Evolutionary conservation across 2,797 vertebrate genomes (phyloP).

Genomic region (Acanthurus lineatus): DNA sequence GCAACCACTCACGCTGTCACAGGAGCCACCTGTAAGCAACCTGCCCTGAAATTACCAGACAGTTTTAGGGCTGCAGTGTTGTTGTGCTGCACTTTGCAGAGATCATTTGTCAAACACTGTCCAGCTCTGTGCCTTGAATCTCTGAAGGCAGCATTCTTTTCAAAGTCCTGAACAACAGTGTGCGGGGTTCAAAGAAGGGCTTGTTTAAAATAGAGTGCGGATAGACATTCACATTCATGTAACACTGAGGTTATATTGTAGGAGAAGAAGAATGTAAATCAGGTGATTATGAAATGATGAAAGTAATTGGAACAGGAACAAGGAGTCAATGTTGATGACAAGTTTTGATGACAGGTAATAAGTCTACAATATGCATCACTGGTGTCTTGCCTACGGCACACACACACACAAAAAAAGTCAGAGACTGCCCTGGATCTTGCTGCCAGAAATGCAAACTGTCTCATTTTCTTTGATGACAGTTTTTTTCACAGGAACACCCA

Average conservation of each 20-base stretch:
- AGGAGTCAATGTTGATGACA: not conserved
- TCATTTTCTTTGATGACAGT: constrained; percentile 24
- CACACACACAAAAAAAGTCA: not conserved
- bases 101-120: constrained; percentile 52
- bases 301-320: not conserved
- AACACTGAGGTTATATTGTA: not conserved
- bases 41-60: constrained; percentile 38
- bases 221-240: not conserved
- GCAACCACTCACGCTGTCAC: constrained; percentile 36
- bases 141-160: constrained; percentile 11
- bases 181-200: not conserved
- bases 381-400: constrained; percentile 2
- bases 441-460: constrained; percentile 33
- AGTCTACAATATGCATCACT: not conserved
- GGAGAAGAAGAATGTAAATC: not conserved
- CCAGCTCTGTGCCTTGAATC: constrained; percentile 6
- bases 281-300: constrained; percentile 15
- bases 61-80: constrained; percentile 38
- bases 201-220: not conserved
- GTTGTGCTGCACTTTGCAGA: constrained; percentile 26
- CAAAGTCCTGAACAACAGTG: not conserved
- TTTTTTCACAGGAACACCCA: constrained; percentile 4
- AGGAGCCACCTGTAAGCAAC: constrained; percentile 17
- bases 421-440: not conserved
- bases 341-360: not conserved